phyloP scores from a whole-genome alignment of 2,888 invertebrate species.

The Coelinius sp. region DNA sequence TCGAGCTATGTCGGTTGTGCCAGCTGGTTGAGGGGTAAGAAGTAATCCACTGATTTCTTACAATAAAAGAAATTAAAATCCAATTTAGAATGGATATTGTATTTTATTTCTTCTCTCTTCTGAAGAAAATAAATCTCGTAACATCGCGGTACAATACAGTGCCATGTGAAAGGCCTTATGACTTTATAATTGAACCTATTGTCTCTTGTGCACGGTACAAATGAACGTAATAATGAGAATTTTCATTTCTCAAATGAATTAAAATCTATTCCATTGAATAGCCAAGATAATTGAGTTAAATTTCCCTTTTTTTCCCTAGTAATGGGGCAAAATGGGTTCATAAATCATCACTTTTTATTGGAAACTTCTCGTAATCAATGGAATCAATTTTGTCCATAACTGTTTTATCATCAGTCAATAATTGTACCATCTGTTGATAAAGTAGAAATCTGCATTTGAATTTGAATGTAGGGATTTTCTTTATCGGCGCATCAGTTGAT shows the following conservation, averaged over 20 bases:
- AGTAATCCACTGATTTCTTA: neutral
- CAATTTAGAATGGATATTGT: neutral
- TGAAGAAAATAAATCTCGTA: slow-evolving; percentile 7
- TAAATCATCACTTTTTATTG: neutral
- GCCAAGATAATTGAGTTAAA: neutral
- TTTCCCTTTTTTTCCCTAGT: neutral
- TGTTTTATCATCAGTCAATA: neutral
- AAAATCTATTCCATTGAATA: neutral
- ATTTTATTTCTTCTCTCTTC: neutral
- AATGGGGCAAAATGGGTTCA: neutral
- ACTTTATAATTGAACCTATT: slow-evolving; percentile 38
- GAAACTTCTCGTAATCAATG: no score
- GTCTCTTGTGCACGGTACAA: slow-evolving; percentile 13
- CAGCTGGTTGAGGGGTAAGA: neutral
- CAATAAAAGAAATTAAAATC: neutral
- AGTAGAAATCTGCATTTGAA: neutral
- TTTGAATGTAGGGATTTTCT: no score
- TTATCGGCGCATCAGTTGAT: neutral
- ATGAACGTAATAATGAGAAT: neutral
- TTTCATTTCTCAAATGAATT: slow-evolving; percentile 19
- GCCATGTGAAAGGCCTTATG: slow-evolving; percentile 25
- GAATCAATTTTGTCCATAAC: no score
- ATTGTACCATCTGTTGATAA: slow-evolving; percentile 16
- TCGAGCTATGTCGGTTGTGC: slow-evolving; percentile 23
- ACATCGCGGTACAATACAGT: slow-evolving; percentile 9